Percentiles rank a stretch among this genome's conserved stretches.
Conservation (phyloP, 2,113 vertebrate genomes). For the Notothenia rossii region DNA sequence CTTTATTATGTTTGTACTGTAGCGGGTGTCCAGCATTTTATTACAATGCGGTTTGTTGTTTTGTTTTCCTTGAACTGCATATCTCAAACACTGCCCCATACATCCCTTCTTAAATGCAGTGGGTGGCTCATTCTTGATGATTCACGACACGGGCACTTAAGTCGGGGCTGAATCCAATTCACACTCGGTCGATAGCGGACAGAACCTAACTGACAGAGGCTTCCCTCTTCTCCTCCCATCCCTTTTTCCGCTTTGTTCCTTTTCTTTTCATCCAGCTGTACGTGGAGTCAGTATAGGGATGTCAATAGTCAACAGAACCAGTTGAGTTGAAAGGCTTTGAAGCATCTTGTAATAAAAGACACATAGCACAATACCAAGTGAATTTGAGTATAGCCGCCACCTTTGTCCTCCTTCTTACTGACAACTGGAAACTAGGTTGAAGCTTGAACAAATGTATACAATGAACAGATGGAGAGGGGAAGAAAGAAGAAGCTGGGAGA, state of each 20-base stretch:
- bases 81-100: neutral
- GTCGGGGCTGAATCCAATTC: slow-evolving; percentile 45
- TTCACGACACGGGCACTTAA: slow-evolving; percentile 36
- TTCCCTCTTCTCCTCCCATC: slow-evolving; percentile 38
- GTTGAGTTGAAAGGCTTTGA: neutral
- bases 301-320: slow-evolving; percentile 13
- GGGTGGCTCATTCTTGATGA: slow-evolving; percentile 2
- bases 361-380: neutral
- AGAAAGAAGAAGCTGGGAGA: slow-evolving; percentile 55
- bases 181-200: slow-evolving; percentile 53
- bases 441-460: slow-evolving; percentile 8
- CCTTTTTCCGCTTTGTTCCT: slow-evolving; percentile 32
- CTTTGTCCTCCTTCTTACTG: slow-evolving; percentile 10
- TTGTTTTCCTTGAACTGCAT: neutral
- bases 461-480: neutral
- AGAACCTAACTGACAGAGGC: slow-evolving; percentile 48
- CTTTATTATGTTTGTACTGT: neutral
- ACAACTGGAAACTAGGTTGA: slow-evolving; percentile 11
- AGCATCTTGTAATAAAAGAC: neutral
- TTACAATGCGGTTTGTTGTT: neutral
- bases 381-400: neutral
- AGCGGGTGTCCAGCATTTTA: slow-evolving; percentile 2
- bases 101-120: neutral
- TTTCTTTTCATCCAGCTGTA: slow-evolving; percentile 19
- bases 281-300: neutral